These are phyloP conservation scores for Oeneis ivallda DNA, from an alignment of 2,888 invertebrate genomes.

Conservation along the genomic window DNA sequence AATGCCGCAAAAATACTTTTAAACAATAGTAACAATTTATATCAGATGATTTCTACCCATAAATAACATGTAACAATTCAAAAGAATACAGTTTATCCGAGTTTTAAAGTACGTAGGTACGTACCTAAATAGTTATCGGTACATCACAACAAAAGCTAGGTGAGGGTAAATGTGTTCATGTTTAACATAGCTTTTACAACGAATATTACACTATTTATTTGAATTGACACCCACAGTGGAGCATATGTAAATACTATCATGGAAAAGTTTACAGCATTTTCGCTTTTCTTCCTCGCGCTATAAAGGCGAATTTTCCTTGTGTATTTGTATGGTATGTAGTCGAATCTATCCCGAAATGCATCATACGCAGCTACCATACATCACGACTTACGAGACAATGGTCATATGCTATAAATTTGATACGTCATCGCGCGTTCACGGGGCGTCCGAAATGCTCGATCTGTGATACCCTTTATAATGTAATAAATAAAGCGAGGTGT, in stretches of 20 bases:
- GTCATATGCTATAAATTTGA: conserved; percentile 66
- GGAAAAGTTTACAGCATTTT: background rate
- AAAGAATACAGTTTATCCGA: conserved; percentile 18
- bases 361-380: conserved; percentile 50
- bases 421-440: conserved; percentile 62
- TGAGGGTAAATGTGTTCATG: conserved; percentile 26
- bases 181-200: conserved; percentile 33
- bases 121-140: conserved; percentile 28
- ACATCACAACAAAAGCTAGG: conserved; percentile 32
- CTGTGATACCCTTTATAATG: conserved; percentile 62
- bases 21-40: conserved; percentile 21
- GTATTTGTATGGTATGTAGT: conserved; percentile 27
- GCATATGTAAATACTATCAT: conserved; percentile 32
- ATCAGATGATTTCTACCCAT: conserved; percentile 22
- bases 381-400: conserved; percentile 65
- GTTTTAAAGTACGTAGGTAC: conserved; percentile 5
- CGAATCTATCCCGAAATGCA: conserved; percentile 53
- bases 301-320: conserved; percentile 13
- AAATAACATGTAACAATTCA: conserved; percentile 19
- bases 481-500: conserved; percentile 58
- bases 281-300: background rate
- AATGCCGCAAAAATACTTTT: conserved; percentile 8
- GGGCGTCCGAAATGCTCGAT: conserved; percentile 55
- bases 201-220: conserved; percentile 37
- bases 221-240: conserved; percentile 34